A percentile compares a stretch with the other conserved stretches of the same genome.
Conservation (phyloP, 2,888 invertebrate species). For the Limnephilus marmoratus region DNA sequence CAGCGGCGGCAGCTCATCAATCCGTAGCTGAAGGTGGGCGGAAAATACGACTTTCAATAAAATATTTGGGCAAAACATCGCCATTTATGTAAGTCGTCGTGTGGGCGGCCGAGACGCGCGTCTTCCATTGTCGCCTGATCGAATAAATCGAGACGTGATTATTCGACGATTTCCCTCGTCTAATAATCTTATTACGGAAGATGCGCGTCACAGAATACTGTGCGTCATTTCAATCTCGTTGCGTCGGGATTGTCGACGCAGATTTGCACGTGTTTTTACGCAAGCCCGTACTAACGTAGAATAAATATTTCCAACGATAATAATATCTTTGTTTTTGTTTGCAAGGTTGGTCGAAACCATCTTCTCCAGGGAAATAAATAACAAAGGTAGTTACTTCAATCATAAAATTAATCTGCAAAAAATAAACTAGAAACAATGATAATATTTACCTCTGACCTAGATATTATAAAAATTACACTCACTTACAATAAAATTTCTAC, state of each 20-base stretch:
- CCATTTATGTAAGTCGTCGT: background rate
- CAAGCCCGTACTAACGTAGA: background rate
- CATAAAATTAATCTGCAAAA: too few relatives aligned
- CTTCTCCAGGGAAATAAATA: background rate
- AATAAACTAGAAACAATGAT: too few relatives aligned
- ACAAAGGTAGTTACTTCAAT: too few relatives aligned
- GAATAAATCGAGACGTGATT: constrained; percentile 2
- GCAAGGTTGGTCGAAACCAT: background rate
- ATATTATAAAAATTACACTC: too few relatives aligned
- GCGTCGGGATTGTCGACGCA: background rate
- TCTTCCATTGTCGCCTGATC: background rate
- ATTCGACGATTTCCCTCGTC: background rate
- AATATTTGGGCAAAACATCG: constrained; percentile 2
- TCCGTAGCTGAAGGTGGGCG: background rate
- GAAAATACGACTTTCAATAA: background rate
- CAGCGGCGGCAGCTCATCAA: background rate
- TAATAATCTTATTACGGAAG: background rate
- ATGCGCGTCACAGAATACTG: background rate
- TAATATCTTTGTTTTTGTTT: background rate
- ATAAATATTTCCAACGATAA: too few relatives aligned
- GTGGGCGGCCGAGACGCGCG: background rate
- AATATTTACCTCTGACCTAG: too few relatives aligned
- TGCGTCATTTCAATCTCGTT: background rate
- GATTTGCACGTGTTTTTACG: background rate
- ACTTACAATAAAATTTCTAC: too few relatives aligned